phyloP scores from a whole-genome alignment of 2,113 vertebrate genomes.

The Myotis lucifugus region DNA sequence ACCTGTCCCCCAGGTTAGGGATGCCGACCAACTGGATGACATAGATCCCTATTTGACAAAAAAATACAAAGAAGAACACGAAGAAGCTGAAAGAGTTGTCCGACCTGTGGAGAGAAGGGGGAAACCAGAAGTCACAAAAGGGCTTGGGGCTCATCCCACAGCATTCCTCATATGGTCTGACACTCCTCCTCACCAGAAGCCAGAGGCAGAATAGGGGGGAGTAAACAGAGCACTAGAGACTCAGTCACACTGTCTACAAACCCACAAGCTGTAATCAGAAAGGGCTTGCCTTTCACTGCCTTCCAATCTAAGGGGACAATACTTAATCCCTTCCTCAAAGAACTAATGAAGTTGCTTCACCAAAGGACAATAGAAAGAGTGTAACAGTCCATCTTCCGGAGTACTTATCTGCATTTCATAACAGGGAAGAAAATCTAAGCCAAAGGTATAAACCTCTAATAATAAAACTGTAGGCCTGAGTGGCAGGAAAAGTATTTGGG shows the following conservation, averaged over 20 bases:
- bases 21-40: slow-evolving; percentile 95
- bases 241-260: background rate
- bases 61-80: slow-evolving; percentile 98
- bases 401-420: background rate
- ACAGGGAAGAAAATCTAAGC: background rate
- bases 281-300: background rate
- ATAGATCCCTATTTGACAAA: slow-evolving; percentile 96
- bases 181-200: background rate
- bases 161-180: background rate
- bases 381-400: background rate
- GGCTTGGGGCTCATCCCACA: background rate
- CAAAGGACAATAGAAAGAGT: background rate
- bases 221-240: background rate
- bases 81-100: slow-evolving; percentile 99
- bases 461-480: background rate
- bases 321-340: background rate
- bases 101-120: slow-evolving; percentile 86
- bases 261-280: background rate
- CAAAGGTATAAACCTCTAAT: background rate
- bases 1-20: slow-evolving; percentile 96
- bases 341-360: background rate
- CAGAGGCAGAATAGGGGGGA: background rate
- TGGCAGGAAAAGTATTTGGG: background rate
- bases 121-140: background rate
- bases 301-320: background rate